Conservation (phyloP, 2,113 vertebrate species). For the Triplophysa siluroides region DNA sequence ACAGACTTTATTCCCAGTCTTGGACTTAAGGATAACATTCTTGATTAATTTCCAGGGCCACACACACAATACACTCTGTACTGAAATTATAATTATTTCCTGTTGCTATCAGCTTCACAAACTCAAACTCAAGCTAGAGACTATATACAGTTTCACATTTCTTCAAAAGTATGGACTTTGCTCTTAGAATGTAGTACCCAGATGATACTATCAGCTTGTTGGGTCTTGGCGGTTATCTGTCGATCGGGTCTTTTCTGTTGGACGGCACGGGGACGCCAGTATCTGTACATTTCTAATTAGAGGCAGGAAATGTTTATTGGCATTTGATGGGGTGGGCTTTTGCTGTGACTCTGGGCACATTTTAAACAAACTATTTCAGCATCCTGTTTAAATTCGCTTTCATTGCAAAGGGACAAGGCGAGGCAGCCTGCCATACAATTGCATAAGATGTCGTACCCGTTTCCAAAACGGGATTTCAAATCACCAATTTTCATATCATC, state of each 20-base stretch:
- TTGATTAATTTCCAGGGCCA: conserved; percentile 63
- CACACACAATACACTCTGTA: conserved; percentile 65
- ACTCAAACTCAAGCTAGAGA: conserved; percentile 49
- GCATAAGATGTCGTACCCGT: conserved; percentile 58
- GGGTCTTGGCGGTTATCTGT: conserved; percentile 61
- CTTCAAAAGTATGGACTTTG: neutral
- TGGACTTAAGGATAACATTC: conserved; percentile 63
- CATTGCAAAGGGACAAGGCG: conserved; percentile 50
- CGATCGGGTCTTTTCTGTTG: conserved; percentile 57
- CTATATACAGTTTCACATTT: neutral
- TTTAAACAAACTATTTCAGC: conserved; percentile 87
- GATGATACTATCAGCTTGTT: conserved; percentile 53
- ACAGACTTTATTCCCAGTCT: conserved; percentile 31
- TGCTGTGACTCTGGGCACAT: conserved; percentile 78
- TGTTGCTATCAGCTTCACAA: conserved; percentile 61
- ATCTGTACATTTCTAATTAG: conserved; percentile 81
- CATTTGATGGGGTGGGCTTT: conserved; percentile 82
- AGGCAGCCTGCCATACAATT: conserved; percentile 60
- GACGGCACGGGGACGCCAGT: conserved; percentile 58
- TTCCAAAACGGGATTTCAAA: conserved; percentile 1
- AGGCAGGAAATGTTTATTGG: conserved; percentile 89
- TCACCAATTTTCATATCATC: neutral
- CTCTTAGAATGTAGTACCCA: conserved; percentile 13
- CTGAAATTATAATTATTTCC: conserved; percentile 68
- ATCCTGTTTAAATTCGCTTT: conserved; percentile 85